Conservation (phyloP, 2,797 vertebrate species). For the Chiloscyllium punctatum region DNA sequence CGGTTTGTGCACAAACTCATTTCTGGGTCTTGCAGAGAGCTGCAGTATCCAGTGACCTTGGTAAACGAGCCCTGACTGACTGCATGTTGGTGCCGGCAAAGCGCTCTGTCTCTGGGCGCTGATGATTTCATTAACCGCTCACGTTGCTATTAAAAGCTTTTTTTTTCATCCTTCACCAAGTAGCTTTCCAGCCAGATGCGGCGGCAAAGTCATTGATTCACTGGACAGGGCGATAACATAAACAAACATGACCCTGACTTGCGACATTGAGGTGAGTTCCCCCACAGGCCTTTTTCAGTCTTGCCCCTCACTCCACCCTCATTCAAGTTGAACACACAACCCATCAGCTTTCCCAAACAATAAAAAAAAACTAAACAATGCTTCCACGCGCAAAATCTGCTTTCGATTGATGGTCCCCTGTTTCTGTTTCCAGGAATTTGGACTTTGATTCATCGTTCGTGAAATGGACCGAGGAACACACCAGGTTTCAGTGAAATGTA, state of each 20-base stretch:
- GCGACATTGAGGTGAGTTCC: background rate
- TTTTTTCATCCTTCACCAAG: background rate
- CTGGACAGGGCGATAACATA: background rate
- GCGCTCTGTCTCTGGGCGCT: background rate
- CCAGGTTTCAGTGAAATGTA: background rate
- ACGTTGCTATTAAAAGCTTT: background rate
- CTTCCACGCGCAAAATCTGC: background rate
- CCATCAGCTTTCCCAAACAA: background rate
- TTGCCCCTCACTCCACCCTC: background rate
- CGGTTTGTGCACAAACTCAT: background rate
- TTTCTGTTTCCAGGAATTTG: background rate
- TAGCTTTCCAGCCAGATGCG: background rate
- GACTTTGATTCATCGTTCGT: background rate
- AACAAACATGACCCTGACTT: background rate
- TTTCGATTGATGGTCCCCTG: background rate
- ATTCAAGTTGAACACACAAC: background rate
- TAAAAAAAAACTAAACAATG: no score
- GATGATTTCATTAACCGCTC: background rate
- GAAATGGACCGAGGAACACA: background rate
- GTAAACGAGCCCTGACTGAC: background rate
- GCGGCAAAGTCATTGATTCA: background rate
- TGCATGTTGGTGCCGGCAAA: background rate
- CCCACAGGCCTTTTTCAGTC: background rate
- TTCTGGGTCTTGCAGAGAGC: background rate
- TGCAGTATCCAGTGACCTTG: background rate